Percentiles rank a stretch among this genome's conserved stretches.
Conservation (phyloP, 2,888 invertebrate species). For the Machimus rusticus region DNA sequence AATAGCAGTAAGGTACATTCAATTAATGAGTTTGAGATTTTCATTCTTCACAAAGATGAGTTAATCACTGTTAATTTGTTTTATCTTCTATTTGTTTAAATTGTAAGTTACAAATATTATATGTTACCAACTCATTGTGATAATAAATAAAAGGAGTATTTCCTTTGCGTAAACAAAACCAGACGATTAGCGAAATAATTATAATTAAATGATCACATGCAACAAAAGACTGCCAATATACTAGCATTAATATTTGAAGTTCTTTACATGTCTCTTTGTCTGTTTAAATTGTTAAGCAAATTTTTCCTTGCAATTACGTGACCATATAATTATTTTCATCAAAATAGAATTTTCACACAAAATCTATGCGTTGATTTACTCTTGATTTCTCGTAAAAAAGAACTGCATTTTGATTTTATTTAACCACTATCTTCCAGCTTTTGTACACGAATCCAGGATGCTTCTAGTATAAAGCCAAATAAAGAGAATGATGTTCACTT, state of each 20-base stretch:
- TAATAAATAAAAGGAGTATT: neutral
- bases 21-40: constrained; percentile 9
- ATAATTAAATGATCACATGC: too few relatives aligned
- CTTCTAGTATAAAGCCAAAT: neutral
- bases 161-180: neutral
- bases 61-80: neutral
- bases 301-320: neutral
- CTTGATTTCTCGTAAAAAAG: neutral
- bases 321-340: neutral
- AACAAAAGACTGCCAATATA: neutral
- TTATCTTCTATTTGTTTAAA: neutral
- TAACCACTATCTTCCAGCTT: neutral
- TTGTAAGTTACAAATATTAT: constrained; percentile 6
- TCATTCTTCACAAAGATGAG: neutral
- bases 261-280: neutral
- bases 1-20: constrained; percentile 35
- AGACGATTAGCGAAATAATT: neutral
- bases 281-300: neutral
- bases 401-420: neutral
- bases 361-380: neutral
- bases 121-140: constrained; percentile 6
- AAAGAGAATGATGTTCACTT: neutral
- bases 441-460: neutral
- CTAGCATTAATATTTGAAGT: neutral
- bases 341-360: neutral